These are phyloP conservation scores for Ictidomys tridecemlineatus DNA, from an alignment of 2,113 vertebrate species.

Conservation along the genomic window DNA sequence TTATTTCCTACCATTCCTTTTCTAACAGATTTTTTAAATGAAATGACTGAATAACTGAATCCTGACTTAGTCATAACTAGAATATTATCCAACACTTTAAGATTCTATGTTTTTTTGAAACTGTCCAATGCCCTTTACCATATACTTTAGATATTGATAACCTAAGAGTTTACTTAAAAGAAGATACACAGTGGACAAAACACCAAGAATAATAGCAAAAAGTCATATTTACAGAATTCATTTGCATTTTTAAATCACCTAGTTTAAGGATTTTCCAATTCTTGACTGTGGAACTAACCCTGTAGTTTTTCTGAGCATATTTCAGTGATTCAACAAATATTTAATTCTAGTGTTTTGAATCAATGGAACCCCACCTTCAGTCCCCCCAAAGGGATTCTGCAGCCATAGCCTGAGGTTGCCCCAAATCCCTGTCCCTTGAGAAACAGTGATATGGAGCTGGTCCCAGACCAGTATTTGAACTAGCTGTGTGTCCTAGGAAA, in stretches of 20 bases:
- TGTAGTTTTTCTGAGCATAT: neutral
- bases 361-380: neutral
- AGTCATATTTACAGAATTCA: neutral
- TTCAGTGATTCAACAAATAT: neutral
- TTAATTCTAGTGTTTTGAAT: neutral
- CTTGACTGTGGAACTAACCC: neutral
- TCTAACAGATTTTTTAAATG: slow-evolving; percentile 53
- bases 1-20: slow-evolving; percentile 59
- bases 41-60: neutral
- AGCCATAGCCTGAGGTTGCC: neutral
- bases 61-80: neutral
- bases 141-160: neutral
- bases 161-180: neutral
- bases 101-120: slow-evolving; percentile 37
- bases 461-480: neutral
- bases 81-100: neutral
- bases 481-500: neutral
- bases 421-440: neutral
- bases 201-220: neutral
- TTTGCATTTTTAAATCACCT: neutral
- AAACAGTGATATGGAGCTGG: neutral
- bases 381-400: neutral
- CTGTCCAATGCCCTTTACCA: neutral
- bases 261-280: neutral
- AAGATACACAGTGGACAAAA: neutral